Percentiles rank a stretch among this genome's conserved stretches.
These are phyloP conservation scores for Andrena trimmerana DNA, from an alignment of 2,888 invertebrate genomes.

Conservation along the genomic window DNA sequence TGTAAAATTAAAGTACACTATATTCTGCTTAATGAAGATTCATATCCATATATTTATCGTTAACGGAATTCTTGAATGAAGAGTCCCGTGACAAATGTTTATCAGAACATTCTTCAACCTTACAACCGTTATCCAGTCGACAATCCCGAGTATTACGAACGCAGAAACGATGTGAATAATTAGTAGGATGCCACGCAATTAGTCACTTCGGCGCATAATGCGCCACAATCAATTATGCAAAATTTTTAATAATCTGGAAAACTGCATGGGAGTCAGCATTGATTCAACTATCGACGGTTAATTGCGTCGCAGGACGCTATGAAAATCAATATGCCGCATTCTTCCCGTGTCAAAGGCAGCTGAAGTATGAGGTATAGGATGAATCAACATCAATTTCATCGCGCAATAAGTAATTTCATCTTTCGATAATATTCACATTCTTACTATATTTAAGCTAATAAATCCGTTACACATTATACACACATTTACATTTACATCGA, in stretches of 20 bases:
- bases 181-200: slow-evolving; percentile 23
- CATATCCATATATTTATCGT: too few species aligned
- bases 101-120: background rate
- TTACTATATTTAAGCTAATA: background rate
- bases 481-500: background rate
- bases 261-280: slow-evolving; percentile 1
- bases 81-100: background rate
- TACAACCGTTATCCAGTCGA: background rate
- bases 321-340: slow-evolving; percentile 15
- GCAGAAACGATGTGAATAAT: slow-evolving; percentile 36
- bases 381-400: slow-evolving; percentile 7
- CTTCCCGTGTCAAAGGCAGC: slow-evolving; percentile 15
- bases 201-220: slow-evolving; percentile 27
- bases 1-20: too few species aligned
- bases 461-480: background rate
- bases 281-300: slow-evolving; percentile 6
- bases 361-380: background rate
- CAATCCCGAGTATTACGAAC: slow-evolving; percentile 28
- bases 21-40: too few species aligned
- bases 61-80: too few species aligned
- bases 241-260: slow-evolving; percentile 41
- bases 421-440: background rate
- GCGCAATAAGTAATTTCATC: background rate
- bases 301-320: background rate
- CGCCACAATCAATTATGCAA: slow-evolving; percentile 36